A percentile compares a stretch with the other conserved stretches of the same genome.
Evolutionary conservation across 1,140 invertebrate species (phyloP).

Genomic region (Popillia japonica): DNA sequence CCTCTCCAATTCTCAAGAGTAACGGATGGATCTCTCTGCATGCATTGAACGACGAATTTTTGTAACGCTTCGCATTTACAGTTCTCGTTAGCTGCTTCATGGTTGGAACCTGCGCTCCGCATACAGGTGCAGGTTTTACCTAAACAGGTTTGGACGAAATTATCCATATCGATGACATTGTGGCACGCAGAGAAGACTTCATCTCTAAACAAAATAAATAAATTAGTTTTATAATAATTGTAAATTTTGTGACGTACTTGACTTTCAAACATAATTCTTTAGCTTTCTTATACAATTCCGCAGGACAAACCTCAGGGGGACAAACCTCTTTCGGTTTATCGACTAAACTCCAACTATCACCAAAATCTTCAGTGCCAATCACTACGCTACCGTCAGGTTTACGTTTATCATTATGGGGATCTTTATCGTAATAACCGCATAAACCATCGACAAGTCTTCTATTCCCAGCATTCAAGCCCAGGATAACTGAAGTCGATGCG

Average conservation of each 20-base stretch:
- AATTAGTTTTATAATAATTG: background rate
- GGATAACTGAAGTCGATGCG: conserved; percentile 72
- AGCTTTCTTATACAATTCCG: conserved; percentile 67
- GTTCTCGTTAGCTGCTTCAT: conserved; percentile 61
- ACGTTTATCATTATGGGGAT: conserved; percentile 71
- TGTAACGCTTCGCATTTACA: conserved; percentile 76
- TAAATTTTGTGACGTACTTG: conserved; percentile 57
- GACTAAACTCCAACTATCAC: conserved; percentile 72
- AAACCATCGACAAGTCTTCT: conserved; percentile 74
- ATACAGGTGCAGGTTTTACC: conserved; percentile 78
- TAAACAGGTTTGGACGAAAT: conserved; percentile 74
- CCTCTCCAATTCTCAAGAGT: conserved; percentile 77
- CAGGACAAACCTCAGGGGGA: conserved; percentile 65
- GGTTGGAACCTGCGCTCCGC: conserved; percentile 55
- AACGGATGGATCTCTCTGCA: conserved; percentile 67
- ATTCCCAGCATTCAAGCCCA: conserved; percentile 73
- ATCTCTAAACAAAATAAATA: conserved; percentile 59
- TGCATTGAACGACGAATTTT: conserved; percentile 75
- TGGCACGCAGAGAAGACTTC: conserved; percentile 70
- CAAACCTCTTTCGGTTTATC: conserved; percentile 64
- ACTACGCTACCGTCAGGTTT: conserved; percentile 72
- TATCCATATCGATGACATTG: conserved; percentile 68
- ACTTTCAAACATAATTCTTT: conserved; percentile 69
- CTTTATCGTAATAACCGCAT: conserved; percentile 79
- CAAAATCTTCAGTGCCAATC: conserved; percentile 74